These are phyloP conservation scores for Theocolax elegans DNA, from an alignment of 1,140 invertebrate genomes.

Conservation along the genomic window DNA sequence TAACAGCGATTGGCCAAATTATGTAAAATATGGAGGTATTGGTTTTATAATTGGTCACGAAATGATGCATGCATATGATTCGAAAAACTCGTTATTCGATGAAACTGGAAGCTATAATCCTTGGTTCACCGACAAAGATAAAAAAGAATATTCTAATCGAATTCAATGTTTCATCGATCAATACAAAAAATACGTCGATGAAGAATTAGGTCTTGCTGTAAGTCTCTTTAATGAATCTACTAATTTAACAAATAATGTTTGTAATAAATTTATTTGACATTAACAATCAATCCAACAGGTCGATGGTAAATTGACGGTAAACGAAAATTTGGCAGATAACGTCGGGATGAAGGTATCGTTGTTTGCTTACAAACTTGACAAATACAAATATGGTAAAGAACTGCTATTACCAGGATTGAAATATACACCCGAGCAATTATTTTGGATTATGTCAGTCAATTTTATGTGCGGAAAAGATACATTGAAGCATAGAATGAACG, in stretches of 20 bases:
- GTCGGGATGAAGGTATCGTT: slow-evolving; percentile 64
- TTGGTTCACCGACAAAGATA: slow-evolving; percentile 53
- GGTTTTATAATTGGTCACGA: slow-evolving; percentile 73
- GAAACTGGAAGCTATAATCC: slow-evolving; percentile 52
- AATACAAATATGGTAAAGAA: slow-evolving; percentile 44
- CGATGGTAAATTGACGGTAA: slow-evolving; percentile 67
- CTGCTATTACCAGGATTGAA: slow-evolving; percentile 62
- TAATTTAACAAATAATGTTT: not conserved
- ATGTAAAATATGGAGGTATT: slow-evolving; percentile 67
- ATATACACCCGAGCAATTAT: slow-evolving; percentile 69
- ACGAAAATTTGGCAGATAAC: slow-evolving; percentile 77
- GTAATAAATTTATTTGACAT: too few species aligned
- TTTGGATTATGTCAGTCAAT: slow-evolving; percentile 69
- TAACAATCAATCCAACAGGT: slow-evolving; percentile 47
- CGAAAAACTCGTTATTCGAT: slow-evolving; percentile 53
- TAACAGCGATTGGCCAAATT: not conserved
- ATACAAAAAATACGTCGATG: slow-evolving; percentile 43
- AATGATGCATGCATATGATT: slow-evolving; percentile 73
- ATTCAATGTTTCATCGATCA: slow-evolving; percentile 52
- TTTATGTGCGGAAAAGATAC: slow-evolving; percentile 52
- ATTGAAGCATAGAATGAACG: not conserved
- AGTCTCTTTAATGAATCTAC: slow-evolving; percentile 1
- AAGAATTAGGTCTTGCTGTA: slow-evolving; percentile 21
- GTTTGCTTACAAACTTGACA: slow-evolving; percentile 53
- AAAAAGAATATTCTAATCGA: slow-evolving; percentile 49